Conservation (phyloP, 2,113 vertebrate genomes). For the Protobothrops flavoviridis region DNA sequence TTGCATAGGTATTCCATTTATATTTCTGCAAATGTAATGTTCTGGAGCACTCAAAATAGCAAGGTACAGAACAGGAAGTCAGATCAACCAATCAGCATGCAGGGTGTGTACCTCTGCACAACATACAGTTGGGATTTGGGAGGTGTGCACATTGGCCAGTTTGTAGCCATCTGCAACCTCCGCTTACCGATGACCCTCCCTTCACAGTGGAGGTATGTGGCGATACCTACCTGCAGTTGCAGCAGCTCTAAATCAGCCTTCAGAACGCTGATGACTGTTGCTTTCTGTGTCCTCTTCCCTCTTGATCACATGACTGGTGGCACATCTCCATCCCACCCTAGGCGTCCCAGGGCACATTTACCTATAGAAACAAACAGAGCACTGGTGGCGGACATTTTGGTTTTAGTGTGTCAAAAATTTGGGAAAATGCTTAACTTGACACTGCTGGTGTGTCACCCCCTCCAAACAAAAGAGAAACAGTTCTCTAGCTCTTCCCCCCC, state of each 20-base stretch:
- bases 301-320: background rate
- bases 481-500: background rate
- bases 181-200: background rate
- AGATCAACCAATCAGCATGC: no score
- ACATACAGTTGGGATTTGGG: no score
- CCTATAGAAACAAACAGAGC: background rate
- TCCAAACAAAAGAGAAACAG: background rate
- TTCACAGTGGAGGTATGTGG: background rate
- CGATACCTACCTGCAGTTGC: no score
- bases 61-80: no score
- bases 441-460: background rate
- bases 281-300: background rate
- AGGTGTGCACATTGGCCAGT: background rate
- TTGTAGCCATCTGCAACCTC: background rate
- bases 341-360: background rate
- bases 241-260: background rate
- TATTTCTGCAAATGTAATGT: no score
- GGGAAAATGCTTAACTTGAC: background rate
- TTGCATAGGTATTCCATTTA: no score
- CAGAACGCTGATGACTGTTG: background rate
- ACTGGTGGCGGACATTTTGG: background rate
- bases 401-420: background rate
- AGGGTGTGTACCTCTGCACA: no score
- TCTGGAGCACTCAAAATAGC: no score
- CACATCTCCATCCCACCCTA: background rate